These are phyloP conservation scores for Amblyraja radiata DNA, from an alignment of 2,797 vertebrate species.

Conservation along the genomic window DNA sequence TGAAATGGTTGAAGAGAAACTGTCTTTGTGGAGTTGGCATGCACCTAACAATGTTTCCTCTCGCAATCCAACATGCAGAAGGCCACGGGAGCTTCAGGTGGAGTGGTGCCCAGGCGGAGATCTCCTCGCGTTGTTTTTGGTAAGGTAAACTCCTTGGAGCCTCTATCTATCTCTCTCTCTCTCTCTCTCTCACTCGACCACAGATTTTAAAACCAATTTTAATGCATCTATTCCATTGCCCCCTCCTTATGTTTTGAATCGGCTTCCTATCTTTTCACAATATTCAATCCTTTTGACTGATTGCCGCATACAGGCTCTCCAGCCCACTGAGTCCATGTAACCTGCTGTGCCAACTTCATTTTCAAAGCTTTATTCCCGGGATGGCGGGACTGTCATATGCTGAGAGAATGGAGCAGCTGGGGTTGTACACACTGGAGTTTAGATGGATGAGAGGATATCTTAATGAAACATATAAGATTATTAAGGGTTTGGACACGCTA, in stretches of 20 bases:
- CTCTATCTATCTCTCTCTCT: too few species aligned
- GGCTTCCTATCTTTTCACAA: slow-evolving; percentile 46
- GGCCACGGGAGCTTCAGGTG: slow-evolving; percentile 86
- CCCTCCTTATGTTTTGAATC: slow-evolving; percentile 43
- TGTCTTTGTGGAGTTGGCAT: neutral
- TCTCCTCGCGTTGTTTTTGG: slow-evolving; percentile 94
- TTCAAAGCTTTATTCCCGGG: too few species aligned
- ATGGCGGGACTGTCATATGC: too few species aligned
- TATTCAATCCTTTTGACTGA: slow-evolving; percentile 41
- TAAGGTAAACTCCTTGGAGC: slow-evolving; percentile 50
- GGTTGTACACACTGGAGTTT: too few species aligned
- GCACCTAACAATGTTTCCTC: neutral
- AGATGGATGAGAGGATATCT: too few species aligned
- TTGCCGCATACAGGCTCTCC: too few species aligned
- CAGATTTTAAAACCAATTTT: slow-evolving; percentile 39
- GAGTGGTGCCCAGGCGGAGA: slow-evolving; percentile 79
- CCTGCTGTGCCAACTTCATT: too few species aligned
- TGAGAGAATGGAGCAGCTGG: too few species aligned
- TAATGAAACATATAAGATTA: too few species aligned
- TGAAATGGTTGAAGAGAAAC: neutral
- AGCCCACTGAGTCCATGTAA: too few species aligned
- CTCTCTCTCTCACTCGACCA: slow-evolving; percentile 13
- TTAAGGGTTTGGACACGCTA: too few species aligned
- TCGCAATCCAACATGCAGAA: slow-evolving; percentile 64
- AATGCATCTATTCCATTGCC: slow-evolving; percentile 41